Base-by-base conservation (phyloP, 2,797 vertebrate species). In the Calcarius lapponicus region DNA sequence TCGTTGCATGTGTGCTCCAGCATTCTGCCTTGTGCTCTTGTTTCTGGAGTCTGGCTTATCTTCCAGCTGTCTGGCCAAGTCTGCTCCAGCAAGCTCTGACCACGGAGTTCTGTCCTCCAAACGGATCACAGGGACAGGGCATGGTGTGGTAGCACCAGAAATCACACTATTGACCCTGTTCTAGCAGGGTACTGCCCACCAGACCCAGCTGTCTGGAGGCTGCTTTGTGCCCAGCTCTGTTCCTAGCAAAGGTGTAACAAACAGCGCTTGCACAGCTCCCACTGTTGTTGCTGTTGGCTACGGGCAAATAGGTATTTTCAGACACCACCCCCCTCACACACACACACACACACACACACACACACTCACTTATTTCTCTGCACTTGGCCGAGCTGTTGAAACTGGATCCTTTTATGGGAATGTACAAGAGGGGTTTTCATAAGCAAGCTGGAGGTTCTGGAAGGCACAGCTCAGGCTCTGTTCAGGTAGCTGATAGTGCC, bases 11-110 rank as follows among this genome's bases (percentile, higher is more conserved):
- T 8, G 7, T 47, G 48, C 81, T 95, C 71, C 58, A 81, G 76
- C 10, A 1, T 29, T 70, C 60, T 90, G 76, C 78, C 56, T 76
- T 62, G 80, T 18, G 20, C 85, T 95, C 91, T 74, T 81, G 69
- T 87, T 88, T 62, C 90, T 61, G 54, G 56, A 90, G 48, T 9
- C 89, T 90, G 89, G 76, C 79, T 95, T 86, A 83, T 89, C 89
- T 95, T 86, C 24, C 67, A 58, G 78, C 56, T 88, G 79, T 93
- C 95, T 97, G 83, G 91, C 94, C 95, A 94, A 93, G 67, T 29
- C 66, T 45, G 11, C 48, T 36, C 25, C 36, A 32, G 58, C 10
- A 47, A 92, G 65, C 53, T 36, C 6, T 3, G 50, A 61, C 34
- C 64, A 43, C 70, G 40, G 64, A 40, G n/a, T 56, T n/a, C 65